Conservation (phyloP, 2,797 vertebrate species). For the Karalla daura region DNA sequence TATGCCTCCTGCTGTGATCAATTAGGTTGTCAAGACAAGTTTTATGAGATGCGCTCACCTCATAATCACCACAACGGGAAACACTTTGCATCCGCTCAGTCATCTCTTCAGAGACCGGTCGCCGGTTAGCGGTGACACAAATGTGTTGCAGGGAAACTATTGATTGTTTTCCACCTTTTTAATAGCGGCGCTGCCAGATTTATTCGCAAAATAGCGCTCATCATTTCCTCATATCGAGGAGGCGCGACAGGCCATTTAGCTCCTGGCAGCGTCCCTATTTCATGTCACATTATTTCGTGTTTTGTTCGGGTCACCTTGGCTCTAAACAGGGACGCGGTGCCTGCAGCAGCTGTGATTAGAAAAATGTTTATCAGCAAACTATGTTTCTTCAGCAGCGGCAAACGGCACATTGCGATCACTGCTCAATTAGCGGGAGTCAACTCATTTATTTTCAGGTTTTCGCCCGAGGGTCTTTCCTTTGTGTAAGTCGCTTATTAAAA, state of each 20-base stretch:
- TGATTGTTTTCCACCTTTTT: slow-evolving; percentile 70
- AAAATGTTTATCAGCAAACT: slow-evolving; percentile 82
- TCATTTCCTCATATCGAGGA: slow-evolving; percentile 77
- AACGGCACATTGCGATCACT: slow-evolving; percentile 70
- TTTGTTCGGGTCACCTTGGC: slow-evolving; percentile 84
- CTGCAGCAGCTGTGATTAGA: slow-evolving; percentile 83
- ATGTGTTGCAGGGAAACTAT: slow-evolving; percentile 62
- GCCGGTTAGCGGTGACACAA: slow-evolving; percentile 62
- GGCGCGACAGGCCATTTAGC: slow-evolving; percentile 75
- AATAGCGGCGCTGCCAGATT: slow-evolving; percentile 69
- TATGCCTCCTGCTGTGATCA: slow-evolving; percentile 78
- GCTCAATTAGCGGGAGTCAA: slow-evolving; percentile 78
- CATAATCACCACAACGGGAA: slow-evolving; percentile 70
- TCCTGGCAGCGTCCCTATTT: slow-evolving; percentile 79
- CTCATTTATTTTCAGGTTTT: slow-evolving; percentile 83
- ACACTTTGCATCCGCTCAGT: slow-evolving; percentile 58
- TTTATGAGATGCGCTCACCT: slow-evolving; percentile 76
- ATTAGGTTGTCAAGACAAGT: slow-evolving; percentile 80
- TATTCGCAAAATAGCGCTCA: slow-evolving; percentile 74
- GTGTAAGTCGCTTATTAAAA: slow-evolving; percentile 40
- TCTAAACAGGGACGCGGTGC: slow-evolving; percentile 68
- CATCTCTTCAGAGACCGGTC: slow-evolving; percentile 52
- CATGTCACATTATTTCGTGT: slow-evolving; percentile 79
- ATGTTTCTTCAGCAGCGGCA: slow-evolving; percentile 78
- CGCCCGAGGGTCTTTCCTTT: slow-evolving; percentile 65